Evolutionary conservation across 1,140 invertebrate genomes (phyloP), one percentile per base, ranked within the genome.

Genomic region (Drosophila pandora): DNA sequence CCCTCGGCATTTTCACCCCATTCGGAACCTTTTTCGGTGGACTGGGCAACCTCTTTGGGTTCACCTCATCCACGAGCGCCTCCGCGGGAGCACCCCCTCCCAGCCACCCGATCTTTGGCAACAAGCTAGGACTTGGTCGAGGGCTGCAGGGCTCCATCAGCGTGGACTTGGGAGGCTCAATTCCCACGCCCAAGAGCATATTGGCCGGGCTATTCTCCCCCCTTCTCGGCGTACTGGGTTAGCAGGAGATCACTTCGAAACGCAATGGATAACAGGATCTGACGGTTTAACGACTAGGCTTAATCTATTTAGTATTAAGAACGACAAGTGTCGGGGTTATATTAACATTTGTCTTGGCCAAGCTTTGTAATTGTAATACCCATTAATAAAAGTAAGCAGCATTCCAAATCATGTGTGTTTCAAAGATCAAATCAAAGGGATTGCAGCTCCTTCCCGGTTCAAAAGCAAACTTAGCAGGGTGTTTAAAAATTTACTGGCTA

Each of bases 311-410:
- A 71, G 48, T 61, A 17, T 32, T 71, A 71, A 70, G 54, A 59
- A 30, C 5, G 52, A 69, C 45, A 58, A 52, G 12, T 52, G 63
- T 70, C 12, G 28, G 62, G 67, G 67, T 69, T 45, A 28, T 49
- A 69, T 28, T 37, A 50, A 17, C 45, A 71, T 30, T 43, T 68
- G 63, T 59, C 54, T 59, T 52, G 68, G 68, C 54, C 67, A 71
- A 72, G 69, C 53, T 23, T 49, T 71, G 41, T 54, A 61, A 50
- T 28, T 54, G 8, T 53, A 72, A 32, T 56, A 69, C 49, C 63
- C 21, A 21, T 41, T 41, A 74, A 74, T 63, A 73, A 64, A 72
- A 34, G 8, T 73, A 73, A 74, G 50, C 32, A 63, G 69, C 69
- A 62, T 74, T 73, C 57, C 56, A 62, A 56, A 37, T 9, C 4